Evolutionary conservation across 2,888 invertebrate species (phyloP), one percentile per base, ranked within the genome.

Genomic region (Sarcophaga caerulescens): DNA sequence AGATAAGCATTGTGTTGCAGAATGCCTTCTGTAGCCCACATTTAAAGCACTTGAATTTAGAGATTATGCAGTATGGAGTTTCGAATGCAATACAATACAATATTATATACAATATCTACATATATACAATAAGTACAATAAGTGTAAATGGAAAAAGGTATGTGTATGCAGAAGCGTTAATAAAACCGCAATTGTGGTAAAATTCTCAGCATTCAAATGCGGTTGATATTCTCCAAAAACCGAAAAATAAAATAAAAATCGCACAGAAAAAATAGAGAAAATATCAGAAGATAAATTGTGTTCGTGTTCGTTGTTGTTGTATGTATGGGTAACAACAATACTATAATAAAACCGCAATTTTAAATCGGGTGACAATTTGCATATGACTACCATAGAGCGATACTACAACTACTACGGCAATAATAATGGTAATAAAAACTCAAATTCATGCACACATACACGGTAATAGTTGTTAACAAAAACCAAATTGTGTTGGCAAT

Each of bases 101-200:
- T 8, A 35, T 35, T 35, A 35, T 35, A 10, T 35, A 35, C 35
- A 35, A 35, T 35, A 35, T 10, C 35, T 35, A 35, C 2, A 10
- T 10, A 35, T 2, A 35, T 8, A 35, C 35, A 35, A 2, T 35
- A 35, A 8, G 35, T 10, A 35, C 57, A 11, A 14, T 52, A 52
- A 52, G 52, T 17, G 17, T 52, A 47, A 69, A n/a, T 14, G 47
- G 47, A 14, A 57, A 21, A 17, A 21, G 21, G 70, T 3, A 25
- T 65, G 21, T 66, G 60, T 47, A 60, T 68, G n/a, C 63, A 76
- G 45, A 70, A 76, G 70, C 70, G 63, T 68, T 74, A 78, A 81
- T 81, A 81, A 85, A 81, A 81, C 85, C 81, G 59, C 85, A 85
- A 78, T 73, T 81, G 81, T 70, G 81, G 85, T 85, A 78, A 66